Conservation (phyloP, 2,888 invertebrate species). For the Acleris emargana region DNA sequence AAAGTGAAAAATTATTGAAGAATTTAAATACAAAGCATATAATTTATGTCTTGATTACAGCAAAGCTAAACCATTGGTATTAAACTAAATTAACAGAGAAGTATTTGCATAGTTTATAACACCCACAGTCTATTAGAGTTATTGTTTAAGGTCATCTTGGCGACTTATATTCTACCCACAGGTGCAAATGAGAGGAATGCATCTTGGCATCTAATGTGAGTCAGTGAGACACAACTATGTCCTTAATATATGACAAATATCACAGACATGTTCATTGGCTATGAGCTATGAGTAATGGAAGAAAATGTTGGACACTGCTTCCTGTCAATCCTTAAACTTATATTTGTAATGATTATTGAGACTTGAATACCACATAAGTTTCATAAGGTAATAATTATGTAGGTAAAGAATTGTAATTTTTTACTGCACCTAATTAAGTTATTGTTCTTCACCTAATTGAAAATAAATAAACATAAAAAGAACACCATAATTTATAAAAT, state of each 20-base stretch:
- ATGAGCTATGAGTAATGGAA: conserved; percentile 40
- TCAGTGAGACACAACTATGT: conserved; percentile 22
- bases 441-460: too few species aligned
- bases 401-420: too few species aligned
- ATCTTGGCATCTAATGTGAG: conserved; percentile 39
- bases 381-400: too few species aligned
- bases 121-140: conserved; percentile 30
- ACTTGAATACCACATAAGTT: background rate
- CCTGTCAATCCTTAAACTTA: conserved; percentile 21
- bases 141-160: conserved; percentile 27
- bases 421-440: too few species aligned
- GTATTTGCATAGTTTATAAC: conserved; percentile 29
- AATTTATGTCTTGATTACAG: background rate
- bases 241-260: conserved; percentile 38
- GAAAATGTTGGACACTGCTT: conserved; percentile 23
- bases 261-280: conserved; percentile 30
- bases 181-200: conserved; percentile 37
- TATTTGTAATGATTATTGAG: background rate
- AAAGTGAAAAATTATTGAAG: too few species aligned
- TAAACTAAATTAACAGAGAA: conserved; percentile 12
- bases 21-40: too few species aligned
- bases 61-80: background rate
- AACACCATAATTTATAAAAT: too few species aligned
- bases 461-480: too few species aligned
- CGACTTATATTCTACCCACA: conserved; percentile 31